Evolutionary conservation across 92 coral and sea anemone species (phyloP), one percentile per base, ranked within the genome.

Genomic region (Chrysogorgia sp.): DNA sequence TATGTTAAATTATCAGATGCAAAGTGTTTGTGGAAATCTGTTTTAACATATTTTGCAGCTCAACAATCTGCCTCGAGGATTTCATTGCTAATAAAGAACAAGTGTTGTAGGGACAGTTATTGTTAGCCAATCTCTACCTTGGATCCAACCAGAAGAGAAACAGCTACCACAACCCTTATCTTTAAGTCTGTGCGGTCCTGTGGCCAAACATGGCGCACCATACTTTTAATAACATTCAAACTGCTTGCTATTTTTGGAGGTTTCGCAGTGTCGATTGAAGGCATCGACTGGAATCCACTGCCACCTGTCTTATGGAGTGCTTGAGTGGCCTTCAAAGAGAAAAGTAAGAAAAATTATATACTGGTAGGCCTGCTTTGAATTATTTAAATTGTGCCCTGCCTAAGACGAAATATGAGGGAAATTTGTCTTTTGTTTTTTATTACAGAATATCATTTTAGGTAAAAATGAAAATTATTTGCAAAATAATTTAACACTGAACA

Each of bases 191-290:
- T 90, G 29, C 97, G 83, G 64, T 94, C 98, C 70, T 94, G 89
- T 15, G 98, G 98, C 98, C 98, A 94, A n/a, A 94, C 98, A 85
- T 94, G 98, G 41, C 75, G 85, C 7, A 89, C 68, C 98, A 94
- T 94, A 31, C 97, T 89, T 66, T 86, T 94, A 40, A 94, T 55
- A 40, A 94, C 91, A 50, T 34, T 21, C 32, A 72, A 72, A 72
- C 79, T 72, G 65, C 59, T 72, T 0, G 79, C 59, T 1, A 72
- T 10, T 56, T 72, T 58, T 0, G 79, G 65, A 21, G 58, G 53
- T 40, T 72, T 20, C 13, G 20, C 25, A 12, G 53, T 47, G 41
- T 72, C 34, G 17, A 40, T 37, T 32, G 79, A 29, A 15, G 40
- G 48, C 20, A 58, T 45, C 5, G 64, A 53, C 10, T 58, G 79